Percentiles rank a stretch among this genome's conserved stretches.
These are phyloP conservation scores for Sebastes paucispinis DNA, from an alignment of 2,797 vertebrate species.

Conservation along the genomic window DNA sequence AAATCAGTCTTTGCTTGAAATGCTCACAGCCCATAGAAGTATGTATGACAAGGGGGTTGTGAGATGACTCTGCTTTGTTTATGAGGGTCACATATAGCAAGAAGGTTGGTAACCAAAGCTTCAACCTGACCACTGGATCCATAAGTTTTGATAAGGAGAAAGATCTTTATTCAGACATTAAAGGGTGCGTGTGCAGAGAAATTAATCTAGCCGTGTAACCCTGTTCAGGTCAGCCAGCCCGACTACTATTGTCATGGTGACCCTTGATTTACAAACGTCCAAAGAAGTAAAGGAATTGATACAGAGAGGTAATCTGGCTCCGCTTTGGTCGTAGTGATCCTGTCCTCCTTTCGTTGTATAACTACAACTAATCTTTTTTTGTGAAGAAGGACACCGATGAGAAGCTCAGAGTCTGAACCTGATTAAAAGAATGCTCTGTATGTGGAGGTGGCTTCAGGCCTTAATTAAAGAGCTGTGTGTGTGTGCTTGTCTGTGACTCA, in stretches of 20 bases:
- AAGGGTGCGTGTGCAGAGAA: background rate
- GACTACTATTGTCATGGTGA: background rate
- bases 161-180: background rate
- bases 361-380: slow-evolving; percentile 20
- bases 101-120: background rate
- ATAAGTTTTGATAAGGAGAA: background rate
- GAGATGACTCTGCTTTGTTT: background rate
- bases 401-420: slow-evolving; percentile 49
- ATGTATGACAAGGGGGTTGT: background rate
- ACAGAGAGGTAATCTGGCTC: background rate
- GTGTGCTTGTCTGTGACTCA: slow-evolving; percentile 71
- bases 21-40: background rate
- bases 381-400: slow-evolving; percentile 44
- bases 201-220: background rate
- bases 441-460: slow-evolving; percentile 52
- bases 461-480: slow-evolving; percentile 68
- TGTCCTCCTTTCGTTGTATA: slow-evolving; percentile 24
- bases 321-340: background rate
- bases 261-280: background rate
- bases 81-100: background rate
- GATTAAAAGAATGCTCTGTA: slow-evolving; percentile 69
- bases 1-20: background rate
- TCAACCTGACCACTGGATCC: background rate
- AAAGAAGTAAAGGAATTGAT: slow-evolving; percentile 2
- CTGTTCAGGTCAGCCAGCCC: background rate